Conservation (phyloP, 2,113 vertebrate genomes). For the Ascaphus truei region DNA sequence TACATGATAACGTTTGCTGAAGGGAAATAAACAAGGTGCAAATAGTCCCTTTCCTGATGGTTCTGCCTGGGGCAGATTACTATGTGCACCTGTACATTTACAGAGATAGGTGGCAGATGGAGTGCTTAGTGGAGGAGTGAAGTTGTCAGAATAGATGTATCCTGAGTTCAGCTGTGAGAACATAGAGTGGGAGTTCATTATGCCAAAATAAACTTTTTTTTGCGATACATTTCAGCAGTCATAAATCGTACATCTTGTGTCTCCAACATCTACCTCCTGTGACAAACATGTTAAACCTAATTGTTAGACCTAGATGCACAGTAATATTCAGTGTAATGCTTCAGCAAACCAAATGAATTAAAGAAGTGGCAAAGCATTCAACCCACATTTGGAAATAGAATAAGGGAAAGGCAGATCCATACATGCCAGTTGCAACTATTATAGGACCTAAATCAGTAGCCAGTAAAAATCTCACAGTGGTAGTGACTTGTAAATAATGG, state of each 20-base stretch:
- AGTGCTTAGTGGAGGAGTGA: neutral
- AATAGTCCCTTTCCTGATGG: slow-evolving; percentile 2
- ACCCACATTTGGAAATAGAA: no score
- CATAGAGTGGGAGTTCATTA: slow-evolving; percentile 22
- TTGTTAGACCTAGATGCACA: no score
- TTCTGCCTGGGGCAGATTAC: neutral
- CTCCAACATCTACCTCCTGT: slow-evolving; percentile 11
- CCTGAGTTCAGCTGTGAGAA: neutral
- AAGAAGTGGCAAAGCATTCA: no score
- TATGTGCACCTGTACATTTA: slow-evolving; percentile 12
- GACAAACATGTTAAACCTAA: no score
- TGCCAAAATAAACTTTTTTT: neutral
- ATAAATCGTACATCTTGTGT: slow-evolving; percentile 5
- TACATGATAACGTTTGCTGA: slow-evolving; percentile 2
- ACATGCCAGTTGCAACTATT: no score
- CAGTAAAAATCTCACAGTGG: no score
- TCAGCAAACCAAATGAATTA: no score
- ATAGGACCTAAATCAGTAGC: no score
- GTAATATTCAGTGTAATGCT: no score
- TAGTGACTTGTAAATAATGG: no score
- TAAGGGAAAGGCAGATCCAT: no score
- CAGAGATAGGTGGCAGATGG: slow-evolving; percentile 1
- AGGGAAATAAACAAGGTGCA: slow-evolving; percentile 17
- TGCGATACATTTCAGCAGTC: neutral
- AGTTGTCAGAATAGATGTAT: slow-evolving; percentile 17